Conservation (phyloP, 2,888 invertebrate species). For the Harpalus rubripes region DNA sequence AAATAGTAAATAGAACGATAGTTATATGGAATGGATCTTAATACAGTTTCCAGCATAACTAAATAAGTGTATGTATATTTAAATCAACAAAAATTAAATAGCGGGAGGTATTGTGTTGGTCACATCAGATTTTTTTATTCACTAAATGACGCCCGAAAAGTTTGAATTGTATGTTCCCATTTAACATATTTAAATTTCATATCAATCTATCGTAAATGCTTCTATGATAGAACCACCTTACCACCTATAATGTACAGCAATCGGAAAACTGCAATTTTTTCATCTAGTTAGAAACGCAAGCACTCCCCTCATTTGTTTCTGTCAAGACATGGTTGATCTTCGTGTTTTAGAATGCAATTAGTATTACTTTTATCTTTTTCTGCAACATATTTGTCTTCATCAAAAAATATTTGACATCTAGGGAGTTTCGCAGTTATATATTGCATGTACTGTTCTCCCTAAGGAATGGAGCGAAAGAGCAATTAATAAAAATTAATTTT, state of each 20-base stretch:
- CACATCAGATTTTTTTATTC: too few species aligned
- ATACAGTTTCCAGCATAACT: too few species aligned
- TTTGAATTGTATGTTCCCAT: too few species aligned
- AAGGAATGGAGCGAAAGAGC: constrained; percentile 35
- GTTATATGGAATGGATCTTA: too few species aligned
- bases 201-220: too few species aligned
- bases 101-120: too few species aligned
- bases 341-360: constrained; percentile 43
- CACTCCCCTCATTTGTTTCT: neutral
- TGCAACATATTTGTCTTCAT: constrained; percentile 50
- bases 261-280: neutral
- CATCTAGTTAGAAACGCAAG: neutral
- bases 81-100: too few species aligned
- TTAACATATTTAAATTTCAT: too few species aligned
- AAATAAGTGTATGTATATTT: too few species aligned
- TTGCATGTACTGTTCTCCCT: constrained; percentile 56
- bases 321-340: neutral
- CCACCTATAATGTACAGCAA: neutral
- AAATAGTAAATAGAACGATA: too few species aligned
- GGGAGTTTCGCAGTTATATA: constrained; percentile 59
- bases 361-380: constrained; percentile 35
- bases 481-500: constrained; percentile 57
- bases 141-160: too few species aligned
- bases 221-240: neutral
- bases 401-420: constrained; percentile 59